Evolutionary conservation across 2,888 invertebrate species (phyloP), one percentile per base, ranked within the genome.

Genomic region (Tipula vernalis): DNA sequence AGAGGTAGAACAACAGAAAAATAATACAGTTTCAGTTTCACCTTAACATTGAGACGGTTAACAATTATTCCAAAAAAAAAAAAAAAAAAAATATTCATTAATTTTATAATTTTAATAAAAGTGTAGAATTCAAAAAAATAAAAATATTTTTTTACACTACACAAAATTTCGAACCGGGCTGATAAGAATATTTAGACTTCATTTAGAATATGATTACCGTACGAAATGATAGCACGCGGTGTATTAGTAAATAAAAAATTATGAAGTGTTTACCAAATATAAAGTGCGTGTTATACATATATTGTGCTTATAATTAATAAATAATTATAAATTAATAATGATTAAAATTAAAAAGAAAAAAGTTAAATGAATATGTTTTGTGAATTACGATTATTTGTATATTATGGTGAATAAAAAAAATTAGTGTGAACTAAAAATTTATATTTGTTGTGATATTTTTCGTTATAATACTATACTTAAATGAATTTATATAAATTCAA

Each of bases 1-100:
- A 85, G 86, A 86, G 86, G 86, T 86, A 57, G 39, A 86, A 86
- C 39, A 86, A 86, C 86, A 86, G 28, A 51, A 86, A 86, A 86
- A 86, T 86, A 86, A 86, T 36, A 57, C 86, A 87, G 87, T 87
- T 90, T 91, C 91, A 92, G 91, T 92, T 91, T 90, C 90, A 90
- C 90, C 89, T 90, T 90, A 90, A 91, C 91, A 90, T 90, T 90
- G 91, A 91, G 90, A 90, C 91, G 91, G 91, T 91, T 90, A 91
- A 91, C 91, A 91, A 91, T 90, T 89, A 88, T 87, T 87, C 86
- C 39, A 86, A 86, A 86, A 36, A 51, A 47, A 86, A 47, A 86
- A 39, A 36, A 28, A 28, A 28, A 28, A 28, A 28, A 2, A 28
- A 28, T 1, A 28, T 1, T 28, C 28, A 28, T 71, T 28, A 39